Percentiles rank a stretch among this genome's conserved stretches.
phyloP scores from a whole-genome alignment of 2,797 vertebrate genomes.

The Tokudaia tokunoshimensis region DNA sequence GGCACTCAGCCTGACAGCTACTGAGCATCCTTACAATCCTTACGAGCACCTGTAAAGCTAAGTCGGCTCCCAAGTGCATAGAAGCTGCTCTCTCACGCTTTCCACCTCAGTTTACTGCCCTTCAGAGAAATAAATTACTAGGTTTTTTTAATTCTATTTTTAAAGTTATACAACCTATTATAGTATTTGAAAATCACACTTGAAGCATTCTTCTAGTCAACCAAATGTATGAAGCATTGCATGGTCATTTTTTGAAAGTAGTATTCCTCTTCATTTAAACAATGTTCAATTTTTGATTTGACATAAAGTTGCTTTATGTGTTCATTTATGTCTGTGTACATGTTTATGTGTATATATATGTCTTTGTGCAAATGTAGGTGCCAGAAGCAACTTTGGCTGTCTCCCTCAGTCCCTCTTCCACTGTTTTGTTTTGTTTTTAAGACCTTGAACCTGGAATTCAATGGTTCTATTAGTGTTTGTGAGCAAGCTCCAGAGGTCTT shows the following conservation, averaged over 20 bases:
- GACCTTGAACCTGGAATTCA: not conserved
- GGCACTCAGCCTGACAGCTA: not conserved
- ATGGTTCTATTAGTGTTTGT: not conserved
- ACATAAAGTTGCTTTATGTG: not conserved
- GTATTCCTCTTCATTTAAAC: constrained; percentile 3
- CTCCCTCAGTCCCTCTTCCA: not conserved
- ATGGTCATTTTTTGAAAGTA: not conserved
- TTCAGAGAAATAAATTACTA: not conserved
- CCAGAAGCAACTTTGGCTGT: not conserved
- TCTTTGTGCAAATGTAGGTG: not conserved
- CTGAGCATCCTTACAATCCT: not conserved
- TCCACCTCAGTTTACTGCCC: not conserved
- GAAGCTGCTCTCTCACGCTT: not conserved
- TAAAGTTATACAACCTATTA: not conserved
- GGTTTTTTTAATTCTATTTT: not conserved
- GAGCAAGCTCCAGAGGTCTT: not conserved
- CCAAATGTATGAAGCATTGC: not conserved
- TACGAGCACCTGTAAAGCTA: not conserved
- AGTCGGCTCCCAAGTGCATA: not conserved
- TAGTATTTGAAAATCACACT: not conserved
- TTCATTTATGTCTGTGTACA: not conserved
- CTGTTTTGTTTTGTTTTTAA: not conserved
- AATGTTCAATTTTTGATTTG: not conserved
- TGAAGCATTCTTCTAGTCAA: constrained; percentile 2
- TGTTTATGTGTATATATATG: not conserved